A percentile compares a stretch with the other conserved stretches of the same genome.
phyloP scores from a whole-genome alignment of 1,140 invertebrate genomes.

The Bilobella aurantiaca region DNA sequence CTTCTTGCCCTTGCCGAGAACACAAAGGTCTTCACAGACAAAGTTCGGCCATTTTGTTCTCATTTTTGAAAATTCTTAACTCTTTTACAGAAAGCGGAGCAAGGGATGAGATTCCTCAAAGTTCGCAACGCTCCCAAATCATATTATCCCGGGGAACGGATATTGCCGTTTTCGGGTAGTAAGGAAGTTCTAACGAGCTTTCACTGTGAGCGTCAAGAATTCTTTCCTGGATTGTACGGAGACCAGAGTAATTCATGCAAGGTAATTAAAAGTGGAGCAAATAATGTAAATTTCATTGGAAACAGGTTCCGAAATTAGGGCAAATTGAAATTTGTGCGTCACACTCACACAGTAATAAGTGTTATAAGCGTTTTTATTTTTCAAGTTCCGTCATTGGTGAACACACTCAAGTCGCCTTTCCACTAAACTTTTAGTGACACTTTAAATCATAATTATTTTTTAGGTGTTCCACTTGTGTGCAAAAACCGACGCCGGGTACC shows the following conservation, averaged over 20 bases:
- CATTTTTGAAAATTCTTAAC: constrained; percentile 1
- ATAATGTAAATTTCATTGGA: background rate
- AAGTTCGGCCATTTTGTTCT: background rate
- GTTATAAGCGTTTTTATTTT: background rate
- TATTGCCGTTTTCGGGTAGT: constrained; percentile 22
- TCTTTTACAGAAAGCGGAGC: background rate
- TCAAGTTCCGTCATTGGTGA: no score
- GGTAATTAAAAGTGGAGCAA: constrained; percentile 48
- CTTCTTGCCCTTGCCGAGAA: background rate
- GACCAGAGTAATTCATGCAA: constrained; percentile 84
- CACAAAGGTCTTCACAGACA: background rate
- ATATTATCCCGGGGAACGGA: constrained; percentile 61
- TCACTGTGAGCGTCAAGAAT: constrained; percentile 76
- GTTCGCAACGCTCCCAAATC: constrained; percentile 80
- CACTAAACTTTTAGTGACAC: background rate
- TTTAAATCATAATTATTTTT: constrained; percentile 33
- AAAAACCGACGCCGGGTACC: constrained; percentile 71
- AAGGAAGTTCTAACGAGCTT: constrained; percentile 59
- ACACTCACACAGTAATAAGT: background rate
- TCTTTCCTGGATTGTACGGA: constrained; percentile 77
- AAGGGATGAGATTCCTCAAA: constrained; percentile 45
- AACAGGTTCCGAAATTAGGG: background rate
- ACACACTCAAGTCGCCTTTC: background rate
- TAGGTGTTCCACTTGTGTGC: constrained; percentile 83
- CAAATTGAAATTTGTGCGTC: background rate